A percentile compares a stretch with the other conserved stretches of the same genome.
Conservation (phyloP, 2,888 invertebrate genomes). For the Drosophila atroscutellata region DNA sequence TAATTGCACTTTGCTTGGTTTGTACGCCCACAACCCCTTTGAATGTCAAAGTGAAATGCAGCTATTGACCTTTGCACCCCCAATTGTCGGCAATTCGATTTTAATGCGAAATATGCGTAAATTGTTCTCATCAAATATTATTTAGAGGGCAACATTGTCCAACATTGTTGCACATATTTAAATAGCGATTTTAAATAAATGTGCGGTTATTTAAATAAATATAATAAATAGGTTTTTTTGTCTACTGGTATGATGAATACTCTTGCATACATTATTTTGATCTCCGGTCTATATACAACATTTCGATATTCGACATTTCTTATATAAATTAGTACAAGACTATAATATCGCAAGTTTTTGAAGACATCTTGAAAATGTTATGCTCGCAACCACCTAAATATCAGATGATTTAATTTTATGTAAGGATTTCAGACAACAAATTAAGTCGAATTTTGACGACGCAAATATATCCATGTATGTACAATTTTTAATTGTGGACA, state of each 20-base stretch:
- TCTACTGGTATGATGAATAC: not conserved
- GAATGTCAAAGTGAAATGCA: conserved; percentile 71
- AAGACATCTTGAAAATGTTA: not conserved
- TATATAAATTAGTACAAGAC: not conserved
- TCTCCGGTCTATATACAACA: not conserved
- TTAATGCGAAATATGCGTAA: conserved; percentile 14
- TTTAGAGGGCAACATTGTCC: conserved; percentile 27
- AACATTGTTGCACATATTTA: conserved; percentile 1
- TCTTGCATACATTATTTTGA: not conserved
- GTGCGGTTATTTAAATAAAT: conserved; percentile 44
- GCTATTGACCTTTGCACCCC: conserved; percentile 36
- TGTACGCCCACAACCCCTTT: conserved; percentile 22
- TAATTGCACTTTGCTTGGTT: conserved; percentile 53
- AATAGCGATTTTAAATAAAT: conserved; percentile 26
- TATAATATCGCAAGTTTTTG: not conserved
- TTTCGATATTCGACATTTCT: not conserved
- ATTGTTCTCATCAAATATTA: conserved; percentile 44
- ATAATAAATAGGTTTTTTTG: too few species aligned
- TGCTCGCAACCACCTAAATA: not conserved
- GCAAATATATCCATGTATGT: not conserved
- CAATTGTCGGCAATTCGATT: not conserved
- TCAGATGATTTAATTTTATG: not conserved
- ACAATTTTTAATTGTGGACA: not conserved
- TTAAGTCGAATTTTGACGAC: not conserved
- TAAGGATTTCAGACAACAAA: too few species aligned